phyloP scores from a whole-genome alignment of 2,797 vertebrate species.

The Thamnophis elegans region DNA sequence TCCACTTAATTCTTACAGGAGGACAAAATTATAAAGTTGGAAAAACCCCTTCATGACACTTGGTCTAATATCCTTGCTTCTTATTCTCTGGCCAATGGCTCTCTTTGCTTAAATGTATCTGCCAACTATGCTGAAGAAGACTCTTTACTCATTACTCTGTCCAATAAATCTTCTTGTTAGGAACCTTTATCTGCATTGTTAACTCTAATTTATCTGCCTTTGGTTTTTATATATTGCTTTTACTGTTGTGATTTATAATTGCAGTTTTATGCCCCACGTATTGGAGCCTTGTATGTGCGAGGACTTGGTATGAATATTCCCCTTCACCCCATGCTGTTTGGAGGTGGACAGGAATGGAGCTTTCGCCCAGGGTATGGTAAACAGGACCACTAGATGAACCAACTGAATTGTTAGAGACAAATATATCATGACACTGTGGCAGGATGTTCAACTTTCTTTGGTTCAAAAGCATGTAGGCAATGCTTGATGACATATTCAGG shows the following conservation, averaged over 20 bases:
- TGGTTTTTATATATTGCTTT: background rate
- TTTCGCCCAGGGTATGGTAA: constrained; percentile 89
- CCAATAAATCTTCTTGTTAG: background rate
- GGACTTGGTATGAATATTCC: constrained; percentile 77
- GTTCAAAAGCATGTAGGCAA: background rate
- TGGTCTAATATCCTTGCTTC: background rate
- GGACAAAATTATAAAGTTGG: background rate
- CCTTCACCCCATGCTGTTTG: constrained; percentile 86
- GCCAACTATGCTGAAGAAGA: background rate
- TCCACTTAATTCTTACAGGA: background rate
- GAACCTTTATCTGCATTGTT: background rate
- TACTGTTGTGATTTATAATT: constrained; percentile 4
- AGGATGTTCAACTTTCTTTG: background rate
- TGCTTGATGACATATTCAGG: background rate
- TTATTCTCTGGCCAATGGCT: background rate
- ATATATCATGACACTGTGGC: background rate
- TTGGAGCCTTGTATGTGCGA: constrained; percentile 83
- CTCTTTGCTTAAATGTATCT: background rate
- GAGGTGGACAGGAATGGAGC: constrained; percentile 91
- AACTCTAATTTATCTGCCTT: background rate
- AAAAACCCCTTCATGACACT: background rate
- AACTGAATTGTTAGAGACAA: background rate
- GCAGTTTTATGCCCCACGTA: constrained; percentile 91
- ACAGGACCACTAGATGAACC: rapidly evolving
- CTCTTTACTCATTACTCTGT: background rate